These are phyloP conservation scores for Aythya baeri DNA, from an alignment of 2,113 vertebrate genomes.

Conservation along the genomic window DNA sequence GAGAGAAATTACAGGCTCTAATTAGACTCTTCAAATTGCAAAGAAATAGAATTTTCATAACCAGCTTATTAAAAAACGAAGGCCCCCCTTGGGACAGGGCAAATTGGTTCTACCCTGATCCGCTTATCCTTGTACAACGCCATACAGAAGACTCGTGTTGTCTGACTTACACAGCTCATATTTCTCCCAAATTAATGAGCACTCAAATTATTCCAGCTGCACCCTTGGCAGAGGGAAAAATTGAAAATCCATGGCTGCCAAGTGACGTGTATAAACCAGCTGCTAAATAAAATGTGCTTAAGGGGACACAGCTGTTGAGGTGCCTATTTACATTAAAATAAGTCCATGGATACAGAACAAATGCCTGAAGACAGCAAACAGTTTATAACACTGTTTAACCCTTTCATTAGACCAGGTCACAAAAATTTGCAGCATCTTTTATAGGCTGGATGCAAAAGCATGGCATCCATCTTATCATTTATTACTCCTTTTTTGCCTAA, in stretches of 20 bases:
- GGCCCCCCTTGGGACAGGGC: slow-evolving; percentile 76
- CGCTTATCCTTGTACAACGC: slow-evolving; percentile 78
- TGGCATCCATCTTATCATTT: background rate
- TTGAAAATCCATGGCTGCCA: slow-evolving; percentile 84
- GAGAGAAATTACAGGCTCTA: slow-evolving; percentile 83
- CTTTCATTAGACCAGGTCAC: slow-evolving; percentile 46
- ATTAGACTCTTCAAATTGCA: slow-evolving; percentile 86
- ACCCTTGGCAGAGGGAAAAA: slow-evolving; percentile 81
- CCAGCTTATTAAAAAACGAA: slow-evolving; percentile 82
- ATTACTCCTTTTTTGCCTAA: background rate
- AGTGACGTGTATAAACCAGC: slow-evolving; percentile 85
- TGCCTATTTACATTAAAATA: slow-evolving; percentile 81
- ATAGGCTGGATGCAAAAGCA: background rate
- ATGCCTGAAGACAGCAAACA: slow-evolving; percentile 70
- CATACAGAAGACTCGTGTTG: slow-evolving; percentile 75
- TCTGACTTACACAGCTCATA: slow-evolving; percentile 79
- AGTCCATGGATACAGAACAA: slow-evolving; percentile 74
- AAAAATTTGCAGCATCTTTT: slow-evolving; percentile 2
- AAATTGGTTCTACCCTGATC: slow-evolving; percentile 82
- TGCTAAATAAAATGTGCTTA: slow-evolving; percentile 85
- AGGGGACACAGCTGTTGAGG: slow-evolving; percentile 85
- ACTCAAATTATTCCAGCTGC: slow-evolving; percentile 84
- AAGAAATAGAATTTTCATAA: slow-evolving; percentile 88
- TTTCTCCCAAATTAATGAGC: slow-evolving; percentile 83
- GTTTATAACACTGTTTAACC: slow-evolving; percentile 59